Evolutionary conservation across 2,113 vertebrate species (phyloP).

Genomic region (Malaclemys terrapin): DNA sequence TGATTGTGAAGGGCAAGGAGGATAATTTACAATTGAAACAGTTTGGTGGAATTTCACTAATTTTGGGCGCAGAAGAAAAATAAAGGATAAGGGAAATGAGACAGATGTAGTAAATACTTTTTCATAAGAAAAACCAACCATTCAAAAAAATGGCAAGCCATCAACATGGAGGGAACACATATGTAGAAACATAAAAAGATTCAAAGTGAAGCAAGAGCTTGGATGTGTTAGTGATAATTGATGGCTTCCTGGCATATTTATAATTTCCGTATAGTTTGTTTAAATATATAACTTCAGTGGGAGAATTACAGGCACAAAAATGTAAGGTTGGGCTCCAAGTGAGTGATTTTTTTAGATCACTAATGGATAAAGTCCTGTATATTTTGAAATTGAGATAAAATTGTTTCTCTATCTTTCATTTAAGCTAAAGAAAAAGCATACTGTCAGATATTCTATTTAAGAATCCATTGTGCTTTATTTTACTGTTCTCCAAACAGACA

Average conservation of each 20-base stretch:
- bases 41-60: not conserved
- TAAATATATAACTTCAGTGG: not conserved
- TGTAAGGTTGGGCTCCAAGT: not conserved
- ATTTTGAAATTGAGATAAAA: not conserved
- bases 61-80: no score
- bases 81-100: no score
- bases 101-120: no score
- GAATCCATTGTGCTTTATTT: not conserved
- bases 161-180: no score
- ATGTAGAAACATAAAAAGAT: no score
- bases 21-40: not conserved
- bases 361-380: not conserved
- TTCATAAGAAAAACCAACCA: no score
- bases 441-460: not conserved
- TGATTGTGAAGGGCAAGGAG: not conserved
- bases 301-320: not conserved
- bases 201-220: not conserved
- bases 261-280: not conserved
- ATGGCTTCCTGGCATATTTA: not conserved
- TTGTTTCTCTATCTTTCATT: not conserved
- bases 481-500: not conserved
- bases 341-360: not conserved
- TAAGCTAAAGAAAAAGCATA: not conserved
- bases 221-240: not conserved
- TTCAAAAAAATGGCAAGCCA: no score